Evolutionary conservation across 2,888 invertebrate genomes (phyloP).

Genomic region (Teinopalpus imperialis): DNA sequence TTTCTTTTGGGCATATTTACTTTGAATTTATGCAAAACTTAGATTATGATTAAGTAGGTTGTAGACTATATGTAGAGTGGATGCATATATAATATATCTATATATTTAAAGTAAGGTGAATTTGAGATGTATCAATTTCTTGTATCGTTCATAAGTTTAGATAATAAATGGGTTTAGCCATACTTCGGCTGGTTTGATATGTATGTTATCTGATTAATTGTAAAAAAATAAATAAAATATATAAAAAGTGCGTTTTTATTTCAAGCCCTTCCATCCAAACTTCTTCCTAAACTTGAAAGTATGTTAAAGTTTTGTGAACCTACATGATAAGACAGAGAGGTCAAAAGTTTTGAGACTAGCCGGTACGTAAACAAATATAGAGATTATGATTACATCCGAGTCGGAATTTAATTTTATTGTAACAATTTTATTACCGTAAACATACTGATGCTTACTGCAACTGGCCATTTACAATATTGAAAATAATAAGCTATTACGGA

Average conservation of each 20-base stretch:
- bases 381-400: too few relatives aligned
- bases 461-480: too few relatives aligned
- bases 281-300: constrained; percentile 12
- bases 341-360: too few relatives aligned
- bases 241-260: constrained; percentile 64
- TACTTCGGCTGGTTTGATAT: constrained; percentile 82
- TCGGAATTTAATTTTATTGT: too few relatives aligned
- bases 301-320: too few relatives aligned
- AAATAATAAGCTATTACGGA: too few relatives aligned
- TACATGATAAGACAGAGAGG: too few relatives aligned
- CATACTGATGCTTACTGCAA: too few relatives aligned
- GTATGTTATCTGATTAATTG: constrained; percentile 82
- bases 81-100: constrained; percentile 80
- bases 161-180: constrained; percentile 82
- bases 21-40: constrained; percentile 81
- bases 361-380: too few relatives aligned
- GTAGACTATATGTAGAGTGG: constrained; percentile 81
- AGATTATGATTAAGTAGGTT: constrained; percentile 81
- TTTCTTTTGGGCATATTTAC: constrained; percentile 82
- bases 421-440: too few relatives aligned
- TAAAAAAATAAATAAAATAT: constrained; percentile 75
- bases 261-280: constrained; percentile 34
- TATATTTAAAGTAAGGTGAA: constrained; percentile 79
- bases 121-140: constrained; percentile 82
- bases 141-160: constrained; percentile 82